These are phyloP conservation scores for Pedetes capensis DNA, from an alignment of 2,113 vertebrate species.

Conservation along the genomic window DNA sequence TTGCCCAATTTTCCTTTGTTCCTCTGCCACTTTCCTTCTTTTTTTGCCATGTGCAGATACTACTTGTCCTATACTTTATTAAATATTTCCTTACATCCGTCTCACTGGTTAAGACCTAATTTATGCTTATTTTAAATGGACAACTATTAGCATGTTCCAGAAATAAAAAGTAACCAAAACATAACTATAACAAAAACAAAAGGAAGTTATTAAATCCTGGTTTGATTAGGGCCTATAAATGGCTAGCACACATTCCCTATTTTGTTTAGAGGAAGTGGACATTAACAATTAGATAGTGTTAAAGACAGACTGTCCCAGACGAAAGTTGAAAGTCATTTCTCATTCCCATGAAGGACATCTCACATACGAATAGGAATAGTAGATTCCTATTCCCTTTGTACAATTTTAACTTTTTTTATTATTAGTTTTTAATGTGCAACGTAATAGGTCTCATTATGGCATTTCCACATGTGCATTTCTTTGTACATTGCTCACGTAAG, in stretches of 20 bases:
- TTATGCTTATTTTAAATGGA: not conserved
- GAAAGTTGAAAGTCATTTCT: not conserved
- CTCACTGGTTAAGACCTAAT: not conserved
- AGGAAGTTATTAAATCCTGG: conserved; percentile 3
- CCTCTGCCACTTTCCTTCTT: not conserved
- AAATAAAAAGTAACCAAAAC: conserved; percentile 36
- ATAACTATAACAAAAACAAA: not conserved
- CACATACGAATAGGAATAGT: not conserved
- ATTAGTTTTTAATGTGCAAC: no score
- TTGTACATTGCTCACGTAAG: no score
- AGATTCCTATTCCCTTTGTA: not conserved
- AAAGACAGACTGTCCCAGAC: not conserved
- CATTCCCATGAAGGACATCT: not conserved
- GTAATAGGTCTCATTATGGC: no score
- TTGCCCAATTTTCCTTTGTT: not conserved
- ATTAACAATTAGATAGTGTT: not conserved
- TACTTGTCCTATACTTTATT: not conserved
- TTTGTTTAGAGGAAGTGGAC: not conserved
- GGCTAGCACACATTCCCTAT: not conserved
- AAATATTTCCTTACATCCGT: not conserved
- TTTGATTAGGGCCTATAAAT: not conserved
- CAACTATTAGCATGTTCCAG: conserved; percentile 13
- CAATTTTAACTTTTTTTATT: no score
- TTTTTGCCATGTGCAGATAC: not conserved
- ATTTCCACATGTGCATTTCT: no score